A percentile compares a stretch with the other conserved stretches of the same genome.
phyloP scores from a whole-genome alignment of 2,113 vertebrate species.

The Colius striatus region DNA sequence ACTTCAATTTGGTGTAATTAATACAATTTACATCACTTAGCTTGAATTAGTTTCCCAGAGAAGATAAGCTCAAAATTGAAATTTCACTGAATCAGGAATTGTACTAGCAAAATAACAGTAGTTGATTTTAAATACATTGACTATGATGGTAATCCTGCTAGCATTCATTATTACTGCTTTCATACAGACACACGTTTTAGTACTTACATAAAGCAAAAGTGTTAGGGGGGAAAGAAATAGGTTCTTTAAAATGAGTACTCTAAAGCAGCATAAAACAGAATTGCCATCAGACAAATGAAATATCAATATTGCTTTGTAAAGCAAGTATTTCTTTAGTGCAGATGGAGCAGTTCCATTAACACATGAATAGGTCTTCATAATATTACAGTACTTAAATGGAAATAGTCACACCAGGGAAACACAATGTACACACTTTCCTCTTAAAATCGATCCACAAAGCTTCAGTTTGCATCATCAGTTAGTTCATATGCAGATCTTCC shows the following conservation, averaged over 20 bases:
- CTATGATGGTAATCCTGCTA: neutral
- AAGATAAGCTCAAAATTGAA: neutral
- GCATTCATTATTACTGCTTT: neutral
- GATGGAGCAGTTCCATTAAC: neutral
- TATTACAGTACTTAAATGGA: neutral
- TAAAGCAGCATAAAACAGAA: slow-evolving; percentile 7
- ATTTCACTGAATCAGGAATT: neutral
- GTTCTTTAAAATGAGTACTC: neutral
- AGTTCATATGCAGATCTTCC: neutral
- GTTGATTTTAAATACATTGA: neutral
- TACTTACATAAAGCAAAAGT: neutral
- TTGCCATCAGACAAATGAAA: slow-evolving; percentile 1
- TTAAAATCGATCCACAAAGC: neutral
- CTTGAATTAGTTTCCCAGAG: slow-evolving; percentile 1
- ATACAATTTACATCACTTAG: neutral
- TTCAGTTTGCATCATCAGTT: neutral
- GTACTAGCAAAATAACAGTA: neutral
- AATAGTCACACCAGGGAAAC: neutral
- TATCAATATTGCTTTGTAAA: slow-evolving; percentile 13
- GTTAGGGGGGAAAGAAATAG: neutral
- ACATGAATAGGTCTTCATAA: neutral
- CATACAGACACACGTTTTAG: neutral
- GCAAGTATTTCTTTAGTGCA: neutral
- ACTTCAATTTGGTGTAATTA: slow-evolving; percentile 1
- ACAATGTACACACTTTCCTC: neutral